These are phyloP conservation scores for Chondrilla cf. caribensis DNA, from an alignment of 37 sponge, comb jelly and placozoan genomes.

Conservation along the genomic window DNA sequence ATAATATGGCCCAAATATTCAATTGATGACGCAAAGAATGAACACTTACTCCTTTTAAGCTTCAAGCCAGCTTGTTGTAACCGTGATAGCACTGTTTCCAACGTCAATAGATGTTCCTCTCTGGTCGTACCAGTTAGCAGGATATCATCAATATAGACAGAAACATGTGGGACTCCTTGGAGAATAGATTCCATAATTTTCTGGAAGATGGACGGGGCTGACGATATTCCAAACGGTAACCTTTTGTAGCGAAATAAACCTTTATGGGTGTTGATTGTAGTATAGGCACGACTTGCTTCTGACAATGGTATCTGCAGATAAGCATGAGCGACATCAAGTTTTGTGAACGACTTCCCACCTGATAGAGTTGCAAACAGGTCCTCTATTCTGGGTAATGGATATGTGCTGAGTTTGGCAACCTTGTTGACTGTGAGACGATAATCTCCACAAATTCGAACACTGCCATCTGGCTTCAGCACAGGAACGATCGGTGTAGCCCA, in stretches of 20 bases:
- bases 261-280: slow-evolving; percentile 60
- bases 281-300: neutral
- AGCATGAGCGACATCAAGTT: slow-evolving; percentile 6
- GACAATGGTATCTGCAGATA: slow-evolving; percentile 37
- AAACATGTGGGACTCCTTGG: slow-evolving; percentile 36
- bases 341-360: slow-evolving; percentile 19
- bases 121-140: slow-evolving; percentile 23
- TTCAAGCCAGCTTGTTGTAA: neutral
- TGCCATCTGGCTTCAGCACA: slow-evolving; percentile 37
- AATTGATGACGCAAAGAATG: neutral
- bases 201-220: slow-evolving; percentile 64
- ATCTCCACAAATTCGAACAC: slow-evolving; percentile 51
- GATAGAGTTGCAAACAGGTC: slow-evolving; percentile 21
- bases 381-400: slow-evolving; percentile 39
- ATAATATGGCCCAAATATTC: neutral
- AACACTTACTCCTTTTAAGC: neutral
- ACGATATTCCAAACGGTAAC: slow-evolving; percentile 60
- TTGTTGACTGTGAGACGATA: slow-evolving; percentile 35
- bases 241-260: slow-evolving; percentile 57
- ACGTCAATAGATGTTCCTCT: slow-evolving; percentile 11
- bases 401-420: neutral
- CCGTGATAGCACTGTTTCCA: slow-evolving; percentile 19
- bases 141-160: slow-evolving; percentile 59
- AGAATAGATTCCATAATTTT: slow-evolving; percentile 51
- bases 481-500: slow-evolving; percentile 57